These are phyloP conservation scores for Serranus cabrilla DNA, from an alignment of 2,797 vertebrate genomes.

Conservation along the genomic window DNA sequence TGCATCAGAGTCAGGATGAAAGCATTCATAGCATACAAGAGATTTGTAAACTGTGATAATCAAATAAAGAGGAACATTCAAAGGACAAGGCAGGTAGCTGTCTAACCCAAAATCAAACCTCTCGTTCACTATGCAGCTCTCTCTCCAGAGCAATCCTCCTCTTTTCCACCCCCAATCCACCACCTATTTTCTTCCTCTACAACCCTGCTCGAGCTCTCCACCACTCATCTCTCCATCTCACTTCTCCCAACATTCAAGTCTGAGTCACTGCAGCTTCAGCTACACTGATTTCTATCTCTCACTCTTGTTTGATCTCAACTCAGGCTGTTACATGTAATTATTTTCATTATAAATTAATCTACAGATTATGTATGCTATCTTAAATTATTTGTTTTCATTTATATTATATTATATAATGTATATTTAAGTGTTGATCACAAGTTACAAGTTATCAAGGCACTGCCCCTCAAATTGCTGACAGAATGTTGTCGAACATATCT, in stretches of 20 bases:
- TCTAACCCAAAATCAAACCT: constrained; percentile 19
- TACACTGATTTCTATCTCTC: constrained; percentile 12
- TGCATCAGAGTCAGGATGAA: constrained; percentile 26
- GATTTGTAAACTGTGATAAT: constrained; percentile 27
- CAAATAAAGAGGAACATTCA: constrained; percentile 21
- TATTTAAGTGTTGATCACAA: not conserved
- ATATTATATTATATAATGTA: not conserved
- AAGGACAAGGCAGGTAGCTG: constrained; percentile 32
- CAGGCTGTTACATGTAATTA: not conserved
- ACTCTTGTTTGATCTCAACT: constrained; percentile 3
- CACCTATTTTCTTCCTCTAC: constrained; percentile 48
- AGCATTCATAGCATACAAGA: not conserved
- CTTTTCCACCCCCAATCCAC: constrained; percentile 50
- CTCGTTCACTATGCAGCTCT: constrained; percentile 7
- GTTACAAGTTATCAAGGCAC: not conserved
- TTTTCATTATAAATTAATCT: not conserved
- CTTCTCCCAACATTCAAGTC: constrained; percentile 45
- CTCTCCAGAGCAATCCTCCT: constrained; percentile 18
- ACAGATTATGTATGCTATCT: not conserved
- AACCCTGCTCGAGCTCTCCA: constrained; percentile 28
- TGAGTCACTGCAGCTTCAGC: constrained; percentile 56
- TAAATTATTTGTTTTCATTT: not conserved
- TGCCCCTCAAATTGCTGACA: not conserved
- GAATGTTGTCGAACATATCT: not conserved
- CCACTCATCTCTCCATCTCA: constrained; percentile 49